Evolutionary conservation across 2,797 vertebrate species (phyloP).

Genomic region (Galaxias olidus): DNA sequence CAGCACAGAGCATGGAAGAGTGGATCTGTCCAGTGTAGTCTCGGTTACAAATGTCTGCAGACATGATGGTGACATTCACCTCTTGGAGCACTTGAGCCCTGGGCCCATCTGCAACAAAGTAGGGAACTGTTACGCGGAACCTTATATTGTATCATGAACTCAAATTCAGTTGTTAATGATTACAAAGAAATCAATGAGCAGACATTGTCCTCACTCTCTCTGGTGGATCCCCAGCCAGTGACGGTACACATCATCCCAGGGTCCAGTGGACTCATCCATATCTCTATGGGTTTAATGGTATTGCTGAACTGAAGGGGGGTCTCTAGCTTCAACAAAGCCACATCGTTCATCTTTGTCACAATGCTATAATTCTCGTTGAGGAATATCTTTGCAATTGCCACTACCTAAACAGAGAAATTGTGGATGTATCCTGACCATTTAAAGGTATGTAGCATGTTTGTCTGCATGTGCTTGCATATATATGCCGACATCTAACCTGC

Average conservation of each 20-base stretch:
- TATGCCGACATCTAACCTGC: conserved; percentile 54
- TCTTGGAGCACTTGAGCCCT: conserved; percentile 64
- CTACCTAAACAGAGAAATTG: conserved; percentile 34
- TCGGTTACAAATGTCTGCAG: conserved; percentile 40
- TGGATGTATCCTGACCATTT: neutral
- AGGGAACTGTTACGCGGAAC: too few relatives aligned
- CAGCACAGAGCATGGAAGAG: conserved; percentile 81
- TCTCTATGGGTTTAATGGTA: conserved; percentile 62
- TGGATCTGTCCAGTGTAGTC: conserved; percentile 59
- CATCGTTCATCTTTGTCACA: conserved; percentile 56
- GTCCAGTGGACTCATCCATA: conserved; percentile 44
- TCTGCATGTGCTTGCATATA: neutral
- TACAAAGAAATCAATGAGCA: too few relatives aligned
- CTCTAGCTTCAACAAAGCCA: conserved; percentile 68
- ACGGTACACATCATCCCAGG: conserved; percentile 53
- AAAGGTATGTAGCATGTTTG: too few relatives aligned
- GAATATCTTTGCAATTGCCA: conserved; percentile 54
- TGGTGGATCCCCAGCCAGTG: conserved; percentile 75
- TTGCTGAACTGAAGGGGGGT: conserved; percentile 55
- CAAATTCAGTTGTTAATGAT: too few relatives aligned
- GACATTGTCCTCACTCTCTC: conserved; percentile 61
- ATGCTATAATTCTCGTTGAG: conserved; percentile 55
- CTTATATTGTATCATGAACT: too few relatives aligned
- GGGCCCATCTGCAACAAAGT: conserved; percentile 57
- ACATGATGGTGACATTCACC: conserved; percentile 70